Base-by-base conservation (phyloP, 2,113 vertebrate species). In the Oncorhynchus kisutch region DNA sequence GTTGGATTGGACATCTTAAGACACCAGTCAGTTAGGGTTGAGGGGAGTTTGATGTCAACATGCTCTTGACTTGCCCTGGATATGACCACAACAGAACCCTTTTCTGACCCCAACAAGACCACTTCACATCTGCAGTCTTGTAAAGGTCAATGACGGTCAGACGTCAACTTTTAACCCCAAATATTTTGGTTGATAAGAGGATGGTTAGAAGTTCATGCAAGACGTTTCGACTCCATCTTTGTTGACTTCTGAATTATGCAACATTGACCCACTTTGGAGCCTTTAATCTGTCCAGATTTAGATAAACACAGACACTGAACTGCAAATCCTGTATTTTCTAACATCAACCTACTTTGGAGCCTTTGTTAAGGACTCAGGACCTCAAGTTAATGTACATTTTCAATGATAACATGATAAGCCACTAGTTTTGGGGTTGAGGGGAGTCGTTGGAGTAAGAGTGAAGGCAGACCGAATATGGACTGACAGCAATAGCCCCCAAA, bases 91-190 rank as follows among this genome's bases (percentile, higher is more conserved):
- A 16, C 49, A 54, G 1, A 54, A 54, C 12, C 8, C 2, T 45
- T 45, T 45, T 45, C 39, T 45, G 39, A 45, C 39, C 8, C 39
- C 87, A 89, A 84, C 94, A 93, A 92, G 94, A 92, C 71, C 82
- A 94, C 92, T 93, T 89, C 75, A 78, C 81, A 80, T 87, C 90
- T 90, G 93, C 93, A 95, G 93, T 93, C 84, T 86, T 91, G 91
- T 90, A 92, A 87, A 91, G 90, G 89, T 88, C n/a, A 69, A 34
- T 45, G 39, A n/a, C 67, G 2, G 34, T 69, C 18, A 69, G 7
- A 48, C 34, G 2, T 22, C 31, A 82, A 89, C 49, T 14, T 13
- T 54, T 16, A 80, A 87, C 82, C 92, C 77, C 91, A 95, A 95
- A 94, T 92, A 94, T 95, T 94, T 93, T 93, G 92, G 93, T 88